Conservation (phyloP, 2,113 vertebrate species). For the Brachypteracias leptosomus region DNA sequence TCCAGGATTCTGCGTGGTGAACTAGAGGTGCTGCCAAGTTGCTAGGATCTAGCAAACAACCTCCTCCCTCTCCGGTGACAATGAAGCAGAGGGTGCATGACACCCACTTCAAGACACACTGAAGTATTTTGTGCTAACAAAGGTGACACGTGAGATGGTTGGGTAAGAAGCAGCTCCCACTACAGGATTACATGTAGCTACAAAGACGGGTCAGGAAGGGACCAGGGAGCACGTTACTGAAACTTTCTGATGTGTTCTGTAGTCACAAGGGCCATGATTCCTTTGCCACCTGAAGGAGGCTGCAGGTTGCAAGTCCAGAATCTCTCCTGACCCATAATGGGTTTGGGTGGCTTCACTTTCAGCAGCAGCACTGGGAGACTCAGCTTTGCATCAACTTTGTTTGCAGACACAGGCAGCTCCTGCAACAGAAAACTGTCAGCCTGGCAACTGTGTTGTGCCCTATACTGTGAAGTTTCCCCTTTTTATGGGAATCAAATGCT, state of each 20-base stretch:
- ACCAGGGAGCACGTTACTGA: not conserved
- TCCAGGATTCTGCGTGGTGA: not conserved
- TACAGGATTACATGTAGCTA: not conserved
- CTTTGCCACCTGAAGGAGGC: not conserved
- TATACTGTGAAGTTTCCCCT: not conserved
- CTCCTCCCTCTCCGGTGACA: not conserved
- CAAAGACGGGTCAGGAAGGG: not conserved
- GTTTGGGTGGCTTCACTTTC: slow-evolving; percentile 78
- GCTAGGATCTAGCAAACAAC: not conserved
- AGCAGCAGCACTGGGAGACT: slow-evolving; percentile 68
- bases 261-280: not conserved
- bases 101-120: not conserved
- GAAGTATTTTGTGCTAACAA: not conserved
- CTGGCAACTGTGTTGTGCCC: not conserved
- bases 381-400: slow-evolving; percentile 61
- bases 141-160: not conserved
- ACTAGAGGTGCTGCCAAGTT: not conserved
- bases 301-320: not conserved
- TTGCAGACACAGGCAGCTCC: slow-evolving; percentile 14
- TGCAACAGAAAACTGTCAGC: slow-evolving; percentile 11
- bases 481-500: not conserved
- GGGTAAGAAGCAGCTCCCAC: not conserved
- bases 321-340: slow-evolving; percentile 72
- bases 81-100: not conserved
- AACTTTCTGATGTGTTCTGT: not conserved